phyloP scores from a whole-genome alignment of 2,797 vertebrate genomes.

The Anolis apletophallus region DNA sequence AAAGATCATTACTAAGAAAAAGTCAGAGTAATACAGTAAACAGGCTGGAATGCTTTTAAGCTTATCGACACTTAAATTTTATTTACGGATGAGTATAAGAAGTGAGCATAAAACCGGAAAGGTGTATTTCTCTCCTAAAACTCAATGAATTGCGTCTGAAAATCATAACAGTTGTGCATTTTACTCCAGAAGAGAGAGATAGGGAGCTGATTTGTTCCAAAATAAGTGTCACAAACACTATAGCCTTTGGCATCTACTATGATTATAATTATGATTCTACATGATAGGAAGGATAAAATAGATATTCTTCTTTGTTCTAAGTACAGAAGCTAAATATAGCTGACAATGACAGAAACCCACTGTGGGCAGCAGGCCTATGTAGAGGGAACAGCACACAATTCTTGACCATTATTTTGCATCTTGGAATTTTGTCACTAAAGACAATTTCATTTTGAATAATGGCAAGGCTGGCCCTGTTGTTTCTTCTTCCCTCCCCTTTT shows the following conservation, averaged over 20 bases:
- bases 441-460: no score
- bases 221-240: background rate
- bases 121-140: constrained; percentile 65
- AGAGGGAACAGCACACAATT: no score
- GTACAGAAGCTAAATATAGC: no score
- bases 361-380: no score
- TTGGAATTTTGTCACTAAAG: no score
- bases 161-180: constrained; percentile 43
- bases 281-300: no score
- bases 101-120: constrained; percentile 62
- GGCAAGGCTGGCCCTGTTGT: no score
- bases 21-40: constrained; percentile 67
- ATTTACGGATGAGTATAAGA: constrained; percentile 69
- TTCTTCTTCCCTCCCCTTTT: no score
- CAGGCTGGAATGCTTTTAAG: constrained; percentile 75
- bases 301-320: background rate
- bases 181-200: no score
- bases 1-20: constrained; percentile 64
- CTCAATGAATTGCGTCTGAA: constrained; percentile 67
- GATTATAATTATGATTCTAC: no score
- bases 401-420: no score
- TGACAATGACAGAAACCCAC: no score
- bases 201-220: background rate
- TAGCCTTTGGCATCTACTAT: background rate
- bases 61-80: constrained; percentile 77